Base-by-base conservation (phyloP, 2,797 vertebrate species). In the Bradypodion pumilum region DNA sequence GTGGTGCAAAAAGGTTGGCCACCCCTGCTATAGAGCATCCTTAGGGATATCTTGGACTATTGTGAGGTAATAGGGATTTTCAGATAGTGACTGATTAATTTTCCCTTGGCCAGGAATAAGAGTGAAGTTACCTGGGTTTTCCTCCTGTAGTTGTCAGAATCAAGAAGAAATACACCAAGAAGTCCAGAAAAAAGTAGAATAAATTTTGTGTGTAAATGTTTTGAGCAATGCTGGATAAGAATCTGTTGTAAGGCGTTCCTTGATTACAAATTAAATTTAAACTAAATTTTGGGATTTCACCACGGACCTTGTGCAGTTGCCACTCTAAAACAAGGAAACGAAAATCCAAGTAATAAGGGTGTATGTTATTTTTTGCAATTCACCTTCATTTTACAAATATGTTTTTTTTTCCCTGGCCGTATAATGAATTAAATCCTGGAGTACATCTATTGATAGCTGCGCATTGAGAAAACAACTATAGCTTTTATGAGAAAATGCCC, bases 381-480 rank as follows among this genome's bases (percentile, higher is more conserved):
- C n/a, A n/a, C n/a, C n/a, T n/a, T n/a, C n/a, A n/a, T n/a, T n/a
- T n/a, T n/a, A n/a, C n/a, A n/a, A n/a, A n/a, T n/a, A n/a, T n/a
- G 27, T 12, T 74, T 85, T 27, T 7, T 49, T 49, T 49, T n/a
- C n/a, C 46, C 13, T 12, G 6, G 8, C 25, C 2, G 44, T n/a
- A 65, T 65, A 49, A 69, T 75, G 66, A 68, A 89, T 78, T 46
- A 69, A 84, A 80, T 68, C 63, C 73, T 76, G 16, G 29, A 16
- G 35, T 76, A 73, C 27, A 13, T 65, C 2, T 63, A 63, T 19
- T 42, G 37, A 13, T 12, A 42, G 73, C 10, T 25, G 23, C 83
- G 73, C 77, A 46, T 76, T 73, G 74, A 78, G 52, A 59, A 52
- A 60, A 27, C 42, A 32, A 1, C 76, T 78, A 12, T 29, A 74